Evolutionary conservation across 2,113 vertebrate genomes (phyloP).

Genomic region (Petromus typicus): DNA sequence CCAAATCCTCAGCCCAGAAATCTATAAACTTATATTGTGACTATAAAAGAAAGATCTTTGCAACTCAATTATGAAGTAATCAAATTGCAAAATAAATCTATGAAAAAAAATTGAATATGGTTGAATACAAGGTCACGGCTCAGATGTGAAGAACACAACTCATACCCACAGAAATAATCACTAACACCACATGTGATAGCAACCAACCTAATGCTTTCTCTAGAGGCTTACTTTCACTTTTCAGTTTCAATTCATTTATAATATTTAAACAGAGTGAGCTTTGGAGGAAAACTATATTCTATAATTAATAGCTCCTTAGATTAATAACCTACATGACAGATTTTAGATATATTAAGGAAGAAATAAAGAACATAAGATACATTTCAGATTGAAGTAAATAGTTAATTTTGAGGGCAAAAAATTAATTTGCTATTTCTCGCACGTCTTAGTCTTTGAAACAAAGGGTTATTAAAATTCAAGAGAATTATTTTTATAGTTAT

Average conservation of each 20-base stretch:
- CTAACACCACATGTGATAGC: not conserved
- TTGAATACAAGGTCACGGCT: not conserved
- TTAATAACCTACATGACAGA: not conserved
- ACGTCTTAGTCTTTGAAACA: not conserved
- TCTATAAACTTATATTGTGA: too few species aligned
- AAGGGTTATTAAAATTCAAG: not conserved
- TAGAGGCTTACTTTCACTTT: not conserved
- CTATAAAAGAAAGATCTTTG: not conserved
- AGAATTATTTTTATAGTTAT: not conserved
- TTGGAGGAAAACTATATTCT: not conserved
- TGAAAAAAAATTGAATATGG: not conserved
- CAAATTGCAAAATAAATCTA: not conserved
- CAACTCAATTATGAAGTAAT: not conserved
- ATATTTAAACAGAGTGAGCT: not conserved
- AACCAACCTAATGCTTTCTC: not conserved
- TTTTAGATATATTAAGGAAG: not conserved
- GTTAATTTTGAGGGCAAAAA: not conserved
- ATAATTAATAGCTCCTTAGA: conserved; percentile 32
- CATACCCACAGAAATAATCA: not conserved
- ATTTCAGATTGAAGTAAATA: not conserved
- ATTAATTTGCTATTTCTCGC: not conserved
- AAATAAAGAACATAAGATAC: not conserved
- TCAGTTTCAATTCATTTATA: not conserved
- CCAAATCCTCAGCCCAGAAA: too few species aligned
- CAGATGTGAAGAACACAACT: not conserved